Percentiles rank a stretch among this genome's conserved stretches.
phyloP scores from a whole-genome alignment of 2,797 vertebrate genomes.

The Oreonectes daqikongensis region DNA sequence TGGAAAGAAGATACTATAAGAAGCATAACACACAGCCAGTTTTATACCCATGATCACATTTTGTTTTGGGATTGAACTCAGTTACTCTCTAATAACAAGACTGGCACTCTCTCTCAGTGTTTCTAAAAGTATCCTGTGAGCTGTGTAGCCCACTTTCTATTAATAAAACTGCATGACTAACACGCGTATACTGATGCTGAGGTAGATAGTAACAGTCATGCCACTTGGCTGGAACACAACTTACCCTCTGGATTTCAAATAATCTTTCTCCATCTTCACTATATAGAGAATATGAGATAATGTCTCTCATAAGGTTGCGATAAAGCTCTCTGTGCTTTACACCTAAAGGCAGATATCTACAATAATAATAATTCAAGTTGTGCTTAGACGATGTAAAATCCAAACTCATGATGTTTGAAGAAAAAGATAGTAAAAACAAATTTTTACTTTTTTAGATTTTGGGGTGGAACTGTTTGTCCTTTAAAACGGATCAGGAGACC shows the following conservation, averaged over 20 bases:
- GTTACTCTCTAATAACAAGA: slow-evolving; percentile 20
- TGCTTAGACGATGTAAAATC: neutral
- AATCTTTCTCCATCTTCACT: slow-evolving; percentile 14
- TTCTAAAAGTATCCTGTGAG: slow-evolving; percentile 66
- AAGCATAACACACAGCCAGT: neutral
- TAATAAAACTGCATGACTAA: slow-evolving; percentile 64
- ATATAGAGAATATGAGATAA: slow-evolving; percentile 2
- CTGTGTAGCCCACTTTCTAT: slow-evolving; percentile 79
- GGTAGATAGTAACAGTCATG: slow-evolving; percentile 37
- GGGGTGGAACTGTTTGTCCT: too few species aligned
- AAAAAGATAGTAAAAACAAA: too few species aligned
- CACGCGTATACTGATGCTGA: slow-evolving; percentile 25
- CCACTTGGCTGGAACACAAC: slow-evolving; percentile 45
- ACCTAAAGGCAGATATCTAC: neutral
- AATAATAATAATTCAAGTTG: neutral
- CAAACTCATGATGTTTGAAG: too few species aligned
- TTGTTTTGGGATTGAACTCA: slow-evolving; percentile 23
- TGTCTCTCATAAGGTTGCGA: neutral
- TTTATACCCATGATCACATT: neutral
- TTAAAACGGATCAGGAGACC: too few species aligned
- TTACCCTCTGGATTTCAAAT: slow-evolving; percentile 13
- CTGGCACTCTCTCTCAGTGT: slow-evolving; percentile 35
- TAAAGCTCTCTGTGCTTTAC: neutral
- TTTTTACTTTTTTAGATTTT: too few species aligned
- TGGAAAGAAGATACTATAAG: neutral